Conservation (phyloP, 2,888 invertebrate species). For the Oxyteleia sp. region DNA sequence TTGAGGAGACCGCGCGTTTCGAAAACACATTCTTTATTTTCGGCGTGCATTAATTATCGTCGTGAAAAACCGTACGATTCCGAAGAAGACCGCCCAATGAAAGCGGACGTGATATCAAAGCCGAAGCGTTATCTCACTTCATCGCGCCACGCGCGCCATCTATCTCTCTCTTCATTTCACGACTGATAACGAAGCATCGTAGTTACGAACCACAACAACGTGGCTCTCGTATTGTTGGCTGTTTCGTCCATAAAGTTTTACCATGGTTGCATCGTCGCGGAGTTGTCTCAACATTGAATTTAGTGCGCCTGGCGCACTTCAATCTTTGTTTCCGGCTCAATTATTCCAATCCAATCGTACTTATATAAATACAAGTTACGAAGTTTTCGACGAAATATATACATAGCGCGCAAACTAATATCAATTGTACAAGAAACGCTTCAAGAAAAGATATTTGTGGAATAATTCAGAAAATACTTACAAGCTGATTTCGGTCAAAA, state of each 20-base stretch:
- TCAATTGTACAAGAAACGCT: slow-evolving; percentile 45
- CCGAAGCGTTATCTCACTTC: too few species aligned
- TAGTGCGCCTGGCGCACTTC: slow-evolving; percentile 61
- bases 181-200: slow-evolving; percentile 71
- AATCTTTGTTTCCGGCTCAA: slow-evolving; percentile 74
- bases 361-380: slow-evolving; percentile 71
- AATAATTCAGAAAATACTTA: slow-evolving; percentile 26
- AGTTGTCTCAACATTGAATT: slow-evolving; percentile 73
- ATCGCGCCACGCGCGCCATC: too few species aligned
- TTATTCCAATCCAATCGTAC: slow-evolving; percentile 73
- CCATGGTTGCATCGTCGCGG: slow-evolving; percentile 66
- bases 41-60: too few species aligned
- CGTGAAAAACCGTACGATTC: too few species aligned
- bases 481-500: too few species aligned
- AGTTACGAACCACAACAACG: slow-evolving; percentile 72
- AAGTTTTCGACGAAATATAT: slow-evolving; percentile 60
- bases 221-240: slow-evolving; percentile 72
- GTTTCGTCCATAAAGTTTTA: slow-evolving; percentile 73
- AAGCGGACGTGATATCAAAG: too few species aligned
- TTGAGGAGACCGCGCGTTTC: slow-evolving; percentile 56
- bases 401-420: slow-evolving; percentile 44
- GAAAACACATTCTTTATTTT: too few species aligned
- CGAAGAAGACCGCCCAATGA: too few species aligned
- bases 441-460: slow-evolving; percentile 22
- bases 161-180: slow-evolving; percentile 37